Percentiles rank a stretch among this genome's conserved stretches.
These are phyloP conservation scores for Lycia hirtaria DNA, from an alignment of 2,888 invertebrate species.

Conservation along the genomic window DNA sequence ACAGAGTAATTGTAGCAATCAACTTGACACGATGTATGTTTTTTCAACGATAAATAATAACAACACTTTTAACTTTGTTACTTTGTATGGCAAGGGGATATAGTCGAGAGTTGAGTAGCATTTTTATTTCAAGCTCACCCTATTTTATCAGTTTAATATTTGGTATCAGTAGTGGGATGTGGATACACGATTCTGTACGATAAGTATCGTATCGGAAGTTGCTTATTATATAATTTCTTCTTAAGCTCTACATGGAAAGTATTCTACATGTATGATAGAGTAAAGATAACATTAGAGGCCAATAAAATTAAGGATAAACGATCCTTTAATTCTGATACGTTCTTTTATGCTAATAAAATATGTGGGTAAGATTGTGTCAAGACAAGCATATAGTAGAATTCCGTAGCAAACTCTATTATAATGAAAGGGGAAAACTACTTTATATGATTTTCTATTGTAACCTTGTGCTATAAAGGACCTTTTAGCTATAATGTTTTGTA, in stretches of 20 bases:
- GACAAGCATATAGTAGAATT: no score
- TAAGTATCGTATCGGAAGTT: constrained; percentile 32
- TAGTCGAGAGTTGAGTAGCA: constrained; percentile 2
- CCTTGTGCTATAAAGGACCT: no score
- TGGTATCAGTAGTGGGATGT: constrained; percentile 1
- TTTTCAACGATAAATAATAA: constrained; percentile 22
- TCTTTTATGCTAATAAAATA: background rate
- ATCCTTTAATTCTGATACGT: background rate
- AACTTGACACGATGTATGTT: constrained; percentile 37
- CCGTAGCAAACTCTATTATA: no score
- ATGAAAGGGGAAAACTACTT: no score
- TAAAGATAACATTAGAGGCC: constrained; percentile 16
- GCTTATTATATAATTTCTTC: constrained; percentile 24
- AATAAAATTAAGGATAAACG: constrained; percentile 25
- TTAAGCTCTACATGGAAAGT: constrained; percentile 4
- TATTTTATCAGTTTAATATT: constrained; percentile 12
- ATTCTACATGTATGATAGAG: constrained; percentile 18
- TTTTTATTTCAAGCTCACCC: background rate
- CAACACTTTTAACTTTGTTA: constrained; percentile 1
- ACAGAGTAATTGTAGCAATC: constrained; percentile 62
- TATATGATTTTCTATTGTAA: no score
- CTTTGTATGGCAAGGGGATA: constrained; percentile 8
- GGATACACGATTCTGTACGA: constrained; percentile 23
- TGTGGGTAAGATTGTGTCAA: no score
- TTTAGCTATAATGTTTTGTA: no score